Conservation (phyloP, 2,797 vertebrate species). For the Myripristis murdjan region DNA sequence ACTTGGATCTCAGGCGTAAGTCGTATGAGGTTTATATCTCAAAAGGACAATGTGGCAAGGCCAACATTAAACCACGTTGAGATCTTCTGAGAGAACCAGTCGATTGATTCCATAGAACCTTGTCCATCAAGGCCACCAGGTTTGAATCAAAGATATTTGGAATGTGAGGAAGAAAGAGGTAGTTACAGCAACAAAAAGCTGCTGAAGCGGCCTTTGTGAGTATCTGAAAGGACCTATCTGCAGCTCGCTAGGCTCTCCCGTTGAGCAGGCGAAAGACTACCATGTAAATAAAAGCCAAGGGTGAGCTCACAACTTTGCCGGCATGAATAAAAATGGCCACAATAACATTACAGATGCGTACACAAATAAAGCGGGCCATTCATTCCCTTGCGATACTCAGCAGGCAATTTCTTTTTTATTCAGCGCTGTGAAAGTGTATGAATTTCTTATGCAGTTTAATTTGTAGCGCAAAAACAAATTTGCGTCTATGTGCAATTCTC, state of each 20-base stretch:
- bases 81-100: slow-evolving; percentile 83
- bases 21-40: slow-evolving; percentile 84
- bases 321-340: slow-evolving; percentile 80
- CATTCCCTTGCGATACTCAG: slow-evolving; percentile 62
- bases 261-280: slow-evolving; percentile 80
- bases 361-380: slow-evolving; percentile 79
- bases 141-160: slow-evolving; percentile 87
- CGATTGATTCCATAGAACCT: slow-evolving; percentile 86
- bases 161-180: slow-evolving; percentile 85
- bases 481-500: slow-evolving; percentile 22
- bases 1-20: slow-evolving; percentile 81
- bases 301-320: slow-evolving; percentile 81
- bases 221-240: slow-evolving; percentile 82
- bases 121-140: slow-evolving; percentile 87
- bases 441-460: slow-evolving; percentile 59
- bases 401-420: slow-evolving; percentile 64
- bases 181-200: slow-evolving; percentile 85
- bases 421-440: slow-evolving; percentile 52
- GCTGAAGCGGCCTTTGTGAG: slow-evolving; percentile 83
- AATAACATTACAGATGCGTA: slow-evolving; percentile 80
- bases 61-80: slow-evolving; percentile 85
- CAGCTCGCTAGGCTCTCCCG: slow-evolving; percentile 79
- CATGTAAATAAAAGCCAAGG: slow-evolving; percentile 85
- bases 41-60: slow-evolving; percentile 86
- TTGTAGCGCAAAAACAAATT: slow-evolving; percentile 53